Percentiles rank a stretch among this genome's conserved stretches.
Evolutionary conservation across 2,888 invertebrate genomes (phyloP).

Genomic region (Hylaea fasciaria): DNA sequence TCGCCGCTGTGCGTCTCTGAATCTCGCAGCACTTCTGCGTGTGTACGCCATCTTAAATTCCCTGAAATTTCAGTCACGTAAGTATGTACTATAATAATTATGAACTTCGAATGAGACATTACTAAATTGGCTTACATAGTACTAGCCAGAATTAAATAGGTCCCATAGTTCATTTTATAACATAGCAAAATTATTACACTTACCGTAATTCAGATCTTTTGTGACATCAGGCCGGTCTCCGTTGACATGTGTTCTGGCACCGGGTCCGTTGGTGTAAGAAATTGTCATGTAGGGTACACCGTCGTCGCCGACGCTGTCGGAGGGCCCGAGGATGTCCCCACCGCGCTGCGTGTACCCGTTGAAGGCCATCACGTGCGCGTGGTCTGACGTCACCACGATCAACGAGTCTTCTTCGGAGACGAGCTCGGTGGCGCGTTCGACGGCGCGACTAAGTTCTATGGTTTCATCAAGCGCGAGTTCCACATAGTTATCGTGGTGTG

Average conservation of each 20-base stretch:
- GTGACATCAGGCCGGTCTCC: conserved; percentile 80
- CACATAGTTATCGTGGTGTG: conserved; percentile 85
- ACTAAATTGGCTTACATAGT: too few species aligned
- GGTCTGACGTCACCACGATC: conserved; percentile 91
- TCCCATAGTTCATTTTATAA: too few species aligned
- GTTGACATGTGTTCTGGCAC: conserved; percentile 84
- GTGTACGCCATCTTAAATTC: conserved; percentile 50
- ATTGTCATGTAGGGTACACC: conserved; percentile 83
- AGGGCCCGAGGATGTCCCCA: conserved; percentile 62
- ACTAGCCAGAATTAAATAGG: too few species aligned
- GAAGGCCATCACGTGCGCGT: conserved; percentile 88
- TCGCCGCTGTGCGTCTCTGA: conserved; percentile 91
- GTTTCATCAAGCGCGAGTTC: conserved; percentile 88
- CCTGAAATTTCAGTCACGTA: conserved; percentile 37
- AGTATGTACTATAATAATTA: neutral
- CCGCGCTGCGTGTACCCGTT: conserved; percentile 87
- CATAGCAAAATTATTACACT: conserved; percentile 45
- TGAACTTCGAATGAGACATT: too few species aligned
- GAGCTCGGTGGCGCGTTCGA: conserved; percentile 71
- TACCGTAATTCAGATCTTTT: conserved; percentile 63
- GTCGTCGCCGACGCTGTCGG: conserved; percentile 70
- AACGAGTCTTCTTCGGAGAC: conserved; percentile 85
- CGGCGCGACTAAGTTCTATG: conserved; percentile 86
- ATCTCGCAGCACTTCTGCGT: conserved; percentile 81
- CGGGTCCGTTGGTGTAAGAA: conserved; percentile 83